phyloP scores from a whole-genome alignment of 2,113 vertebrate genomes.

The Collichthys lucidus region DNA sequence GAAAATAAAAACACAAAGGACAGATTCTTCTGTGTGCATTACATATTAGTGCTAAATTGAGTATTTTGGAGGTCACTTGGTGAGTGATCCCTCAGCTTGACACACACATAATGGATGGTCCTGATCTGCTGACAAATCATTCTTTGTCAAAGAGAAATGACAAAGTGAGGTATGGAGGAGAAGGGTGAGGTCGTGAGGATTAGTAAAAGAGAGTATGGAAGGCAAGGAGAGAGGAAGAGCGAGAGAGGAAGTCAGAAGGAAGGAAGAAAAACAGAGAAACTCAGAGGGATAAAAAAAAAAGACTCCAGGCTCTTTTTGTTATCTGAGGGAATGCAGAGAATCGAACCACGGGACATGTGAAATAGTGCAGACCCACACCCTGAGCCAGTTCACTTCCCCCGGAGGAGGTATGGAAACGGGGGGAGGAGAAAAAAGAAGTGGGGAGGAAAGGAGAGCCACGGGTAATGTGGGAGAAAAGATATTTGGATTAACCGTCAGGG shows the following conservation, averaged over 20 bases:
- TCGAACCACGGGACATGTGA: constrained; percentile 55
- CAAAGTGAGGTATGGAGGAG: constrained; percentile 16
- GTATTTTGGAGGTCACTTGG: neutral
- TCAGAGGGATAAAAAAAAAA: constrained; percentile 29
- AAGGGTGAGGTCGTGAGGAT: neutral
- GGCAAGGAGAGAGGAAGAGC: neutral
- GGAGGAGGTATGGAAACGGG: constrained; percentile 52
- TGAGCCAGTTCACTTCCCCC: constrained; percentile 49
- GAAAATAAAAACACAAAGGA: neutral
- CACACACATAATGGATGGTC: constrained; percentile 30
- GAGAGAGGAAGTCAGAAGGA: constrained; percentile 14
- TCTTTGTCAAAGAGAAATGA: constrained; percentile 33
- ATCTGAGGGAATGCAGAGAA: constrained; percentile 65
- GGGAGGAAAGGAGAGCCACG: constrained; percentile 17
- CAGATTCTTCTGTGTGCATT: neutral
- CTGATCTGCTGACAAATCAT: constrained; percentile 24
- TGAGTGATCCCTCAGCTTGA: constrained; percentile 19
- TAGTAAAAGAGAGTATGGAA: neutral
- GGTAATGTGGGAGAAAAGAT: constrained; percentile 19
- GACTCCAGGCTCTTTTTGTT: constrained; percentile 21
- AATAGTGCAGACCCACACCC: constrained; percentile 62
- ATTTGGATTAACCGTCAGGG: constrained; percentile 20
- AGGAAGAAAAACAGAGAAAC: constrained; percentile 51
- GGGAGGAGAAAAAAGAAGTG: constrained; percentile 22
- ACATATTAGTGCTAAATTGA: neutral